Conservation (phyloP, 2,113 vertebrate species). For the Crotalus horridus region DNA sequence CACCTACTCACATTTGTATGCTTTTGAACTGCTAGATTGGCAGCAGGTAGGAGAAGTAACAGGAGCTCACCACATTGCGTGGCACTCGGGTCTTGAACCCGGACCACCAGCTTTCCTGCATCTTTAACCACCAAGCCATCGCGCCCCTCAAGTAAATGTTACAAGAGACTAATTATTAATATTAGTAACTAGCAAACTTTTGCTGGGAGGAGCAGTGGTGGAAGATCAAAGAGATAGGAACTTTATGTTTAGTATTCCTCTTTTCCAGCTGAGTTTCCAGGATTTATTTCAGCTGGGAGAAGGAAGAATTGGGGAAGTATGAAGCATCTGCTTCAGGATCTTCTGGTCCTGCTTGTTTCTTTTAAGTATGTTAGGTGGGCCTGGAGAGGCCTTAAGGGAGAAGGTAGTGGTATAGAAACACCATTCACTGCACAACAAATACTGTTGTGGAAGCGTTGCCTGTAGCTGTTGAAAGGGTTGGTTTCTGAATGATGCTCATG, state of each 20-base stretch:
- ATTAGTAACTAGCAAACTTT: not conserved
- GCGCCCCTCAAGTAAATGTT: not conserved
- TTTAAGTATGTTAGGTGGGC: not conserved
- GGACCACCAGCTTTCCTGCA: too few species aligned
- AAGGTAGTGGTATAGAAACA: not conserved
- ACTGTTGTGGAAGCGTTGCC: not conserved
- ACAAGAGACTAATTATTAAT: not conserved
- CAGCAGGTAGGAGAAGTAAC: not conserved
- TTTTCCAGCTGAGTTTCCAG: not conserved
- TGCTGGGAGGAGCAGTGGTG: not conserved
- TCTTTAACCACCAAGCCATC: not conserved
- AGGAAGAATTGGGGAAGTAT: not conserved
- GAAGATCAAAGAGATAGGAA: not conserved
- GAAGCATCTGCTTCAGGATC: not conserved
- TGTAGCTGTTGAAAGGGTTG: not conserved
- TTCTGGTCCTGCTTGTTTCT: not conserved
- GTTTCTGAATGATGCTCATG: not conserved
- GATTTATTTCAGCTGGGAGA: not conserved
- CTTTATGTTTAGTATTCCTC: not conserved
- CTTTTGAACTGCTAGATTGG: not conserved
- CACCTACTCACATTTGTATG: not conserved
- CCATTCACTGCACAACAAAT: too few species aligned
- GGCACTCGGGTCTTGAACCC: not conserved
- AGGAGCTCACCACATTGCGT: not conserved
- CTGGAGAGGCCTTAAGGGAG: not conserved